phyloP scores from a whole-genome alignment of 2,113 vertebrate species.

The Pterophyllum scalare region DNA sequence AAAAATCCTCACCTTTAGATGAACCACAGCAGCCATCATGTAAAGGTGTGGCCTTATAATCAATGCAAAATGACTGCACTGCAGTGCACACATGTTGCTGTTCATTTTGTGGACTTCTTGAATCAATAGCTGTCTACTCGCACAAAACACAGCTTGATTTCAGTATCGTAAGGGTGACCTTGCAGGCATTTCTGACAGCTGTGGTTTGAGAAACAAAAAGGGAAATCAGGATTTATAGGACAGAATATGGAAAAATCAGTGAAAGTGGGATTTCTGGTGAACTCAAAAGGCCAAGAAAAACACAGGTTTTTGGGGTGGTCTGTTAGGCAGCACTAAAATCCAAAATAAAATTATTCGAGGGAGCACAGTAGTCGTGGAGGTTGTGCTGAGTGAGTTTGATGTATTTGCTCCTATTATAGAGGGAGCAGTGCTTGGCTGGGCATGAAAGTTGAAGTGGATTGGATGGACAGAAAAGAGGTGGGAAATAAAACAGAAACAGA shows the following conservation, averaged over 20 bases:
- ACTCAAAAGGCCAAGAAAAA: not conserved
- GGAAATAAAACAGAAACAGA: not conserved
- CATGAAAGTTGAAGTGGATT: constrained; percentile 8
- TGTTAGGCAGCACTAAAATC: not conserved
- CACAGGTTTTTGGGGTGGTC: not conserved
- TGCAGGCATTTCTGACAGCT: not conserved
- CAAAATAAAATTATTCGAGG: not conserved
- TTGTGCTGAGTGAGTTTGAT: constrained; percentile 14
- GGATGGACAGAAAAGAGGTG: not conserved
- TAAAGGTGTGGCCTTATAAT: not conserved
- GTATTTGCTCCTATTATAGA: constrained; percentile 15
- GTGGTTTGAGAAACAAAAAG: not conserved
- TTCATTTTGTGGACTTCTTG: not conserved
- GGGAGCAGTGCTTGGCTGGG: not conserved
- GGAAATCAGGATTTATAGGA: not conserved
- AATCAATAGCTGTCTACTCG: not conserved
- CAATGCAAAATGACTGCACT: not conserved
- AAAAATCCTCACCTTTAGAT: not conserved
- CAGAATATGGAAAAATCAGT: not conserved
- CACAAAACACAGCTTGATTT: not conserved
- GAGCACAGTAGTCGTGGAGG: not conserved
- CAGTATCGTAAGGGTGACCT: not conserved
- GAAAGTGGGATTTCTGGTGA: not conserved
- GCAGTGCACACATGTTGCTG: not conserved
- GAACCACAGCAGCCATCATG: not conserved